Base-by-base conservation (phyloP, 2,113 vertebrate genomes). In the Phyllostomus discolor region DNA sequence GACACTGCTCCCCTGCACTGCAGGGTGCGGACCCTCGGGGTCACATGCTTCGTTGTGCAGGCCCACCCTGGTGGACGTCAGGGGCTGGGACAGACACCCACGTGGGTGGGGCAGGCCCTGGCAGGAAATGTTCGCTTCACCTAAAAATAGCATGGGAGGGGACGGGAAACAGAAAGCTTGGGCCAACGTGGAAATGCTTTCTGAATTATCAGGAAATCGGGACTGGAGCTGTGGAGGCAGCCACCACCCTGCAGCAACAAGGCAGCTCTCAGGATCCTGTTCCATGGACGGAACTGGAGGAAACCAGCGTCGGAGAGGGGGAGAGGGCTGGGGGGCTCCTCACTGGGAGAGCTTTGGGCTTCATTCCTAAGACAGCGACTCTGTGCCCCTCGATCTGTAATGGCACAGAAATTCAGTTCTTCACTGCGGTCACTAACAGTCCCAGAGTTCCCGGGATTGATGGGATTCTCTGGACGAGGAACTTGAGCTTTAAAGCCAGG, bases 91-190 rank as follows among this genome's bases (percentile, higher is more conserved):
- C 5, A 24, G 88, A 82, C 81, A n/a, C 9, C 6, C 2, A 26
- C 66, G 75, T 46, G 85, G 94, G 91, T 93, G 81, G 75, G 79
- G 70, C 70, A 85, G 91, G 80, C 66, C 31, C 19, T n/a, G 62
- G 78, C 95, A 97, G 96, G 96, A 97, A 97, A 95, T 88, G 84
- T 97, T 92, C 67, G 2, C 48, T 26, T 50, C 19, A 22, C 75
- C 96, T 98, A 97, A 98, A 98, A 97, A 97, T 98, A 98, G 96
- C 28, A 0, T 85, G 94, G 96, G 96, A 97, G 95, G 90, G 93
- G 67, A 62, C 84, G 88, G 97, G 97, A 97, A 97, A 94, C 70
- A 94, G 88, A 95, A 88, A 92, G 64, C 92, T 54, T 15, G 84
- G 76, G 95, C 95, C 95, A 90, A 62, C 35, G 0, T 72, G 96